Evolutionary conservation across 1,140 invertebrate genomes (phyloP), one percentile per base, ranked within the genome.

Genomic region (Babylonia areolata): DNA sequence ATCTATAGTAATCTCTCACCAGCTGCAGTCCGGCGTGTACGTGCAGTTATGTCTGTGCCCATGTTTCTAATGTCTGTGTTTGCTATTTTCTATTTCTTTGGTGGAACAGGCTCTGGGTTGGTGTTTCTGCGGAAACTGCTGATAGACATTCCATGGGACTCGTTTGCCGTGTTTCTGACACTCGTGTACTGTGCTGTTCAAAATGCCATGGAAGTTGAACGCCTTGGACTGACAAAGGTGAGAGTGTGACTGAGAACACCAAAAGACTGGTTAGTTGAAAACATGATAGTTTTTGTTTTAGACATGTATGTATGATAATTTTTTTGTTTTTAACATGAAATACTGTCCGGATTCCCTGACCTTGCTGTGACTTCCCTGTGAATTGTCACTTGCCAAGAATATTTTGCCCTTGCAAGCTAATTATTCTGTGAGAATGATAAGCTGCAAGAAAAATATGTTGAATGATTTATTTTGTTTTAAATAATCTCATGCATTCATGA

Each of bases 41-140:
- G 96, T 91, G 97, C 96, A 81, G 84, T 96, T 3, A 90, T 97
- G 84, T 95, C 96, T 85, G 95, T 96, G 40, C 97, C 97, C 42
- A 93, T 98, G 39, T 95, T 97, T 87, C 95, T 96, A 23, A 93
- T 97, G 86, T 97, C 97, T 20, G 96, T 96, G 11, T 95, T 97
- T 89, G 97, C 97, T 3, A 97, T 97, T 94, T 97, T 97, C 91
- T 97, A 97, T 93, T 97, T 98, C 91, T 97, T 98, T 94, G 96
- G 96, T 87, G 97, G 96, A 0, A 94, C 94, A 87, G 95, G 96
- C 80, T 95, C 97, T 87, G 97, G 97, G 23, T 95, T 96, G 92
- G 95, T 96, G 78, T 96, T 96, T 90, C 92, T 96, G 75, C 89
- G 93, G 0, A 95, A 95, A 89, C 89, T 89, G 20, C 73, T 96